These are phyloP conservation scores for Lycaon pictus DNA, from an alignment of 2,113 vertebrate species.

Conservation along the genomic window DNA sequence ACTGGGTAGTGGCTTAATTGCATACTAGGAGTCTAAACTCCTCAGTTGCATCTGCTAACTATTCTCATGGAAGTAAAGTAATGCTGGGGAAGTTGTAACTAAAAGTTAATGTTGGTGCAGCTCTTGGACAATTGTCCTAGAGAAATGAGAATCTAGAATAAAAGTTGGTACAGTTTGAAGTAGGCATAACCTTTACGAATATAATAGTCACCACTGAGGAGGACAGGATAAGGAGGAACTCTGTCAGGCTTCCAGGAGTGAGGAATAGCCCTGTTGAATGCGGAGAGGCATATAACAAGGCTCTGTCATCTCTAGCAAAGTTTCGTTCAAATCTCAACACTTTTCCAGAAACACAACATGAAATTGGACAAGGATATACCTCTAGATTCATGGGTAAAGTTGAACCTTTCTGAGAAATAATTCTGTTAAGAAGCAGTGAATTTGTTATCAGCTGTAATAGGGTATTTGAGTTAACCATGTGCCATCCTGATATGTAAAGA, in stretches of 20 bases:
- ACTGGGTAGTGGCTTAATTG: not conserved
- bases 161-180: not conserved
- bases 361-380: not conserved
- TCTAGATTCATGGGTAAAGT: not conserved
- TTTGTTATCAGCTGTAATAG: not conserved
- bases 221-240: not conserved
- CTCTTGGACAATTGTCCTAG: not conserved
- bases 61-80: constrained; percentile 4
- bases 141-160: constrained; percentile 16
- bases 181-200: constrained; percentile 26
- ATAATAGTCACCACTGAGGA: not conserved
- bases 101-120: not conserved
- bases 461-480: not conserved
- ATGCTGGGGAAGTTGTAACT: constrained; percentile 10
- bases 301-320: not conserved
- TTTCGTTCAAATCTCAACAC: constrained; percentile 11
- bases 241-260: not conserved
- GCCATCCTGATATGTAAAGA: not conserved
- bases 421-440: not conserved
- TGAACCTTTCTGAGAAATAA: not conserved
- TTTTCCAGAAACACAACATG: not conserved
- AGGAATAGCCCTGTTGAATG: not conserved
- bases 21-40: not conserved
- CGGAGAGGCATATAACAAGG: not conserved
- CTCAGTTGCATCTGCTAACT: constrained; percentile 10